Evolutionary conservation across 2,888 invertebrate genomes (phyloP).

Genomic region (Cacoxenus indagator): DNA sequence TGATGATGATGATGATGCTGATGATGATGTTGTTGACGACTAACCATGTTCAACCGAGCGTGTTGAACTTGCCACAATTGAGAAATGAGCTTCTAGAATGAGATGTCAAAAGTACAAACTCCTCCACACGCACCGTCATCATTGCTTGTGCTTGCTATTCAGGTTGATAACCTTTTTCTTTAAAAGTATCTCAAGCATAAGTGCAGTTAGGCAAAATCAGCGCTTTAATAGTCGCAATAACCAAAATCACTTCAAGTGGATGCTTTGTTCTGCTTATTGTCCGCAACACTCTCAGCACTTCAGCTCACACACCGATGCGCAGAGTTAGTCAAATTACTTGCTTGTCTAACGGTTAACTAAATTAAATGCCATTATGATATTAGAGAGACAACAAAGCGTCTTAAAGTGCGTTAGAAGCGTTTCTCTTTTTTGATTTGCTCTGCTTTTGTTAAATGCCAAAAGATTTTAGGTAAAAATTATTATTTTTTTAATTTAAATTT

Average conservation of each 20-base stretch:
- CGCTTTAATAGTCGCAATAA: not conserved
- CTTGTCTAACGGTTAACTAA: conserved; percentile 29
- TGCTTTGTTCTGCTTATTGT: conserved; percentile 12
- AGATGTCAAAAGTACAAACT: conserved; percentile 1
- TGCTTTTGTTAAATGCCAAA: too few relatives aligned
- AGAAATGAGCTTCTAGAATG: conserved; percentile 2
- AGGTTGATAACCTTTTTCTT: conserved; percentile 51
- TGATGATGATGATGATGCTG: not conserved
- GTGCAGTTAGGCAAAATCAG: not conserved
- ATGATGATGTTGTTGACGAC: too few relatives aligned
- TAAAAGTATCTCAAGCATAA: not conserved
- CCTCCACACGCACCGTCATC: not conserved
- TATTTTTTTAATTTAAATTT: too few relatives aligned
- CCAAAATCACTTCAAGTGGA: conserved; percentile 30
- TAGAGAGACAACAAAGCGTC: not conserved
- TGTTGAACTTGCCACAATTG: conserved; percentile 33
- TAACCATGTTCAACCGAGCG: conserved; percentile 55
- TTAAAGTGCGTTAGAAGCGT: not conserved
- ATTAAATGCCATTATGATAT: conserved; percentile 36
- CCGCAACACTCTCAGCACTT: not conserved
- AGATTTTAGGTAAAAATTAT: too few relatives aligned
- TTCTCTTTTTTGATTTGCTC: not conserved
- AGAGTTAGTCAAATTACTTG: too few relatives aligned
- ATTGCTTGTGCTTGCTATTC: conserved; percentile 1
- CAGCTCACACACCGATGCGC: too few relatives aligned